Evolutionary conservation across 2,113 vertebrate species (phyloP), one percentile per base, ranked within the genome.

Genomic region (Aldabrachelys gigantea): DNA sequence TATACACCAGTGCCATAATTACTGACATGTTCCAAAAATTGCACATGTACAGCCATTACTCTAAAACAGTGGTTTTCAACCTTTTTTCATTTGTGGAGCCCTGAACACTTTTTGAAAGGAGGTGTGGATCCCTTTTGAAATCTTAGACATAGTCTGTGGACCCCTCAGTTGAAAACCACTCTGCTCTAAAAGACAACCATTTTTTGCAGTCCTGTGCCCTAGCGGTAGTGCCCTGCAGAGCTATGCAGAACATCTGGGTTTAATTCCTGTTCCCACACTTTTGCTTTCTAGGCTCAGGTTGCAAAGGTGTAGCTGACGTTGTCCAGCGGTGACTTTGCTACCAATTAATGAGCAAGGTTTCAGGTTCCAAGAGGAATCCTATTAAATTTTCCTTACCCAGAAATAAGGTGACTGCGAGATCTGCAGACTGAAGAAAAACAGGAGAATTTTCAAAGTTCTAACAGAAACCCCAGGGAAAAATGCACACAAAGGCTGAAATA

Each of bases 1-100:
- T 29, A 16, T 11, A 69, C 31, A 31, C 16, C 35, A 47, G n/a
- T 22, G 65, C 21, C 1, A 1, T 21, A 35, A 54, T 41, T 41
- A 84, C 38, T 2, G 2, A 56, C 9, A 6, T 0, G 0, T 53
- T 5, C 41, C 21, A n/a, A 72, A 72, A 38, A 72, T n/a, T 72
- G n/a, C 65, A 72, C 5, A 38, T 1, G n/a, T 10, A 44, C 57
- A 57, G 76, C 47, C 17, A 1, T 0, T 0, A 2, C 0, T 0
- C 38, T 8, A 8, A 38, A 53, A 69, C 65, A 1, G 0, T 10
- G 9, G 2, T 21, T 69, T 38, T 69, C 65, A 38, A 38, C 8
- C 8, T 72, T 62, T 62, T 62, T 62, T 14, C 12, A 7, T 31
- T 72, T 21, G 65, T 19, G 3, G 8, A 38, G 9, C 16, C 65